Evolutionary conservation across 2,888 invertebrate genomes (phyloP), one percentile per base, ranked within the genome.

Genomic region (Archips crataeganus): DNA sequence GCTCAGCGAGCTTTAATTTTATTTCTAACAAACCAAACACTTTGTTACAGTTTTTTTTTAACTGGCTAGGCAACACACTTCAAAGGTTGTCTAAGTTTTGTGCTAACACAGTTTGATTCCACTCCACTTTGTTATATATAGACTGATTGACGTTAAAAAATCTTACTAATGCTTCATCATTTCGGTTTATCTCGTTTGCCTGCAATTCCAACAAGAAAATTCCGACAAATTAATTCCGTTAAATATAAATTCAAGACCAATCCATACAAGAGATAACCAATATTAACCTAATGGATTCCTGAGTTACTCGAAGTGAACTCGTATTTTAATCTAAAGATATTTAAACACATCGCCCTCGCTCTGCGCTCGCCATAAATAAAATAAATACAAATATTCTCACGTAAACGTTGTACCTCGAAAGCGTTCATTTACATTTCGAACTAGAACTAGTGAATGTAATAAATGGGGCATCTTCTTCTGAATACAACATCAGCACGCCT

Each of bases 331-430:
- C 89, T 89, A 84, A 88, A 93, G 92, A 92, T 93, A 93, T 93
- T 93, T 93, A 89, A 93, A 92, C 90, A 89, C 90, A 92, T 90
- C 92, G 88, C 91, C 91, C 90, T 91, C 91, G 91, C 89, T 82
- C 87, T 84, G 84, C 85, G 86, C 89, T 83, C 83, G 85, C 93
- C 93, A 93, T 94, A 94, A 94, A 94, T 94, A 92, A 94, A 93
- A 93, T 92, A 93, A 94, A 94, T 93, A 94, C 91, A 93, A 93
- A 94, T 94, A 94, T 94, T 94, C 93, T 94, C 94, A 94, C 94
- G 94, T 93, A 93, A 92, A 86, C 91, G 89, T 39, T 89, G 91
- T 91, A 93, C 91, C 86, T 88, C 90, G 89, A 89, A 91, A 88
- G 87, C 92, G 90, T 93, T 91, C 91, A 92, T 93, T 94, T 93